Base-by-base conservation (phyloP, 2,888 invertebrate genomes). In the Brenthis daphne region DNA sequence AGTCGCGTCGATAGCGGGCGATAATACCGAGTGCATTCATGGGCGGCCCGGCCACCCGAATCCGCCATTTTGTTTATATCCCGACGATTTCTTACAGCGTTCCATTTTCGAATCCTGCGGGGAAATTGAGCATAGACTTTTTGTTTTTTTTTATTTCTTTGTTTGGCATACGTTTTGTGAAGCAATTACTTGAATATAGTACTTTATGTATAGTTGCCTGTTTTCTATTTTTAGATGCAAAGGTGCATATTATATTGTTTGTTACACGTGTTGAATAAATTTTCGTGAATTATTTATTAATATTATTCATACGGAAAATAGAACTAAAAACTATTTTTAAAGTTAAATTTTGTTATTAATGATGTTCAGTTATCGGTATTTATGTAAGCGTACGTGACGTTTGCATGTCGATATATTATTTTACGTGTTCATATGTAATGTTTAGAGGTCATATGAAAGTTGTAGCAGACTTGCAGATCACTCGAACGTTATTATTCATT, bases 1-100 rank as follows among this genome's bases (percentile, higher is more conserved):
- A 81, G 77, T 82, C 87, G 83, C 80, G 75, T 75, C 77, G 83
- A 83, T 82, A 83, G 76, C 85, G 82, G 77, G 75, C 84, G 88
- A 90, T 88, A 88, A 83, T 76, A 81, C 29, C 80, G 85, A 85
- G 86, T 88, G 90, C 89, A 90, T 86, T 63, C 60, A 53, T 89
- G 90, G 90, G 90, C 89, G 90, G 90, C 87, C 75, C 79, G 80
- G 79, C 79, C 80, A 84, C 82, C 82, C 81, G 81, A 81, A 79
- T 75, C 78, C 83, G 83, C 85, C 85, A 86, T 87, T 80, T 87
- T 87, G 84, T 84, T 85, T 83, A 83, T 81, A 58, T 72, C 65
- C 71, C 71, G 74, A 43, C 65, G 56, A 75, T 77, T 77, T 79
- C 76, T 79, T 77, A 76, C 67, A 64, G 63, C 71, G 70, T 74